Evolutionary conservation across 1,140 invertebrate genomes (phyloP).

Genomic region (Aphaenogaster floridana): DNA sequence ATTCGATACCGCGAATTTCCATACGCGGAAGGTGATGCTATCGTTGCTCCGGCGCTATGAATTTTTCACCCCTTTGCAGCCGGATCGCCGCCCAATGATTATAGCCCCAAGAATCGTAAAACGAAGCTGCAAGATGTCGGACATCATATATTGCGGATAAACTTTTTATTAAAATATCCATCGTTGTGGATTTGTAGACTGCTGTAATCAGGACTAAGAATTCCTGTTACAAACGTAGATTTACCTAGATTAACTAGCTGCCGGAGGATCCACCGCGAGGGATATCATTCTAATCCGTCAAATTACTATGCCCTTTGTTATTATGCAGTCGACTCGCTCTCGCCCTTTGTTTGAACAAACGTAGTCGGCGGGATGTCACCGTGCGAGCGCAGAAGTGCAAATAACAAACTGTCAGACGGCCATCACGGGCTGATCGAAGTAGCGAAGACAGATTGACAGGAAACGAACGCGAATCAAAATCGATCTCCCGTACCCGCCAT

Average conservation of each 20-base stretch:
- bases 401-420: slow-evolving; percentile 63
- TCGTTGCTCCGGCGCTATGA: neutral
- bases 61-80: neutral
- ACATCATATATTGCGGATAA: neutral
- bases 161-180: neutral
- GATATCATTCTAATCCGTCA: slow-evolving; percentile 47
- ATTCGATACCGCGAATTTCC: slow-evolving; percentile 50
- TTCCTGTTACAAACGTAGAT: slow-evolving; percentile 1
- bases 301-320: slow-evolving; percentile 55
- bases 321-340: slow-evolving; percentile 36
- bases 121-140: neutral
- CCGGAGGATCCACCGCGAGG: neutral
- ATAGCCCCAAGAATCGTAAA: neutral
- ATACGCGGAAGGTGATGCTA: slow-evolving; percentile 32
- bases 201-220: neutral
- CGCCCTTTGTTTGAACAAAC: slow-evolving; percentile 68
- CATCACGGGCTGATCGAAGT: slow-evolving; percentile 25
- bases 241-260: slow-evolving; percentile 15
- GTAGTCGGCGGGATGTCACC: neutral
- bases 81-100: neutral
- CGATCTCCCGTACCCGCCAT: neutral
- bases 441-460: slow-evolving; percentile 43
- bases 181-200: neutral
- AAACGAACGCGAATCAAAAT: slow-evolving; percentile 27
- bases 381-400: slow-evolving; percentile 63